phyloP scores from a whole-genome alignment of 2,888 invertebrate species.

The Parasteatoda lunata region DNA sequence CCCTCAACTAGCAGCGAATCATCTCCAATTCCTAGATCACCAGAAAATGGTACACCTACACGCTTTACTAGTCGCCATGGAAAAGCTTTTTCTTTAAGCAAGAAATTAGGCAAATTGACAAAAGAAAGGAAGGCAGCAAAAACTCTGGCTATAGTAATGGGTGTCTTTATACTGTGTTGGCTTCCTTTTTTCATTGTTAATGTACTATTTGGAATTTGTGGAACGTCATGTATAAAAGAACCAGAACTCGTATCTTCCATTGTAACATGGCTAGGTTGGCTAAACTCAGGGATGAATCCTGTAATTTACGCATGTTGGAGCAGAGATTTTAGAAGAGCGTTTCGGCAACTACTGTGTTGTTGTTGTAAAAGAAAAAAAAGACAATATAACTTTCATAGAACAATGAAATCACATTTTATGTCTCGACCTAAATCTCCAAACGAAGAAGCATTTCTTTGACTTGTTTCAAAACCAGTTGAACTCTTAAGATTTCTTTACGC shows the following conservation, averaged over 20 bases:
- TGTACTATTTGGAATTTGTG: slow-evolving; percentile 87
- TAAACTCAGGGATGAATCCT: slow-evolving; percentile 96
- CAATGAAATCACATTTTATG: slow-evolving; percentile 22
- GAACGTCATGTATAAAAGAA: slow-evolving; percentile 85
- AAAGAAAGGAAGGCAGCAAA: slow-evolving; percentile 98
- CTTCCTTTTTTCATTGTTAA: slow-evolving; percentile 97
- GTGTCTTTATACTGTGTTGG: slow-evolving; percentile 95
- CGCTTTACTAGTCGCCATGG: slow-evolving; percentile 56
- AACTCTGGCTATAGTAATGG: slow-evolving; percentile 96
- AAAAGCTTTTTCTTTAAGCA: slow-evolving; percentile 92
- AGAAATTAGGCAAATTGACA: slow-evolving; percentile 94
- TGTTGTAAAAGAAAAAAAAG: slow-evolving; percentile 81
- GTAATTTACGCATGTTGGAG: slow-evolving; percentile 99
- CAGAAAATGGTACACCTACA: slow-evolving; percentile 51
- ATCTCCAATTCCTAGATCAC: slow-evolving; percentile 10
- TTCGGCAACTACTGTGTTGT: slow-evolving; percentile 90
- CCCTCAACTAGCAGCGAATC: slow-evolving; percentile 5
- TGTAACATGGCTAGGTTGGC: slow-evolving; percentile 96
- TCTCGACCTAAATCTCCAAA: slow-evolving; percentile 43
- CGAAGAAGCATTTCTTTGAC: slow-evolving; percentile 53
- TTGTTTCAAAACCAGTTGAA: not conserved
- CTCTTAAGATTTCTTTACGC: not conserved
- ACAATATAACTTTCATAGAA: slow-evolving; percentile 42
- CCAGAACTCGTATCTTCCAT: slow-evolving; percentile 90
- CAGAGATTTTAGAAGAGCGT: slow-evolving; percentile 91